These are phyloP conservation scores for Neolamprologus multifasciatus DNA, from an alignment of 2,797 vertebrate genomes.

Conservation along the genomic window DNA sequence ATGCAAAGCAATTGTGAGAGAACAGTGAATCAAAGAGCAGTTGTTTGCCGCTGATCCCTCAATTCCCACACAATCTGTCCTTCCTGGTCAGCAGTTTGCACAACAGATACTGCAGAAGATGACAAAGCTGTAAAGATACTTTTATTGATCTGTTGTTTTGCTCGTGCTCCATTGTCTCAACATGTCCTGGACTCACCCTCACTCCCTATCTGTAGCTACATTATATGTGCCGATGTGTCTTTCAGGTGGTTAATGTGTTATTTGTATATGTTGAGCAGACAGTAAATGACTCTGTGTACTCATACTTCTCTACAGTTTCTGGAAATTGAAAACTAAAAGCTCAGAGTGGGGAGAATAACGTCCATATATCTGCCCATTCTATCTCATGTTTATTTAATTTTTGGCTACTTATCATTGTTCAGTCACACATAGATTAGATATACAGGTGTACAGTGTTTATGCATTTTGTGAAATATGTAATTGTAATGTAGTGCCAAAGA, in stretches of 20 bases:
- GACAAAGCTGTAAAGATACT: slow-evolving; percentile 29
- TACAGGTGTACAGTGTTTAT: neutral
- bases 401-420: neutral
- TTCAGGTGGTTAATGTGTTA: neutral
- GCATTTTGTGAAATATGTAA: neutral
- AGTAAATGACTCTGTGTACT: neutral
- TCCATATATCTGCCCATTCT: neutral
- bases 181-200: slow-evolving; percentile 5
- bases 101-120: slow-evolving; percentile 20
- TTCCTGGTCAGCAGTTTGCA: slow-evolving; percentile 43
- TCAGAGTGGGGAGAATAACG: neutral
- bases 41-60: slow-evolving; percentile 41
- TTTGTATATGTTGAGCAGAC: neutral
- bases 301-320: neutral
- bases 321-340: neutral
- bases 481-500: neutral
- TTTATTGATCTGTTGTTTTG: slow-evolving; percentile 46
- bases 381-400: neutral
- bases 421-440: neutral
- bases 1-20: neutral
- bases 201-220: neutral
- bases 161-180: slow-evolving; percentile 7
- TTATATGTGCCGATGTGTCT: neutral
- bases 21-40: slow-evolving; percentile 31
- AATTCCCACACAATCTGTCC: slow-evolving; percentile 27